Evolutionary conservation across 1,140 invertebrate species (phyloP).

Genomic region (Danaus plexippus): DNA sequence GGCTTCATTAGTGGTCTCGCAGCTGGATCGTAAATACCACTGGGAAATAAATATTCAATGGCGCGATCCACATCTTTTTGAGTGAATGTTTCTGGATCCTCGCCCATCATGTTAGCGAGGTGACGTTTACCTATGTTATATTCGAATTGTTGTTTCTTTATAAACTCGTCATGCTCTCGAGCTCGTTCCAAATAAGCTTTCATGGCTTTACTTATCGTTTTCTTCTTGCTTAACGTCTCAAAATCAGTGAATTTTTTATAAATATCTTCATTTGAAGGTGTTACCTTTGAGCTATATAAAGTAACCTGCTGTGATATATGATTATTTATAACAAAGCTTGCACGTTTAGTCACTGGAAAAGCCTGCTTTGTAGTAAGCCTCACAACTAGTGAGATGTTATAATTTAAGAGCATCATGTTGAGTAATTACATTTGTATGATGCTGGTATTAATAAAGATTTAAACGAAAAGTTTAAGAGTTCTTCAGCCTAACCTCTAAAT

Average conservation of each 20-base stretch:
- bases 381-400: conserved; percentile 34
- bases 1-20: conserved; percentile 90
- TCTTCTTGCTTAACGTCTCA: conserved; percentile 68
- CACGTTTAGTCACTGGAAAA: conserved; percentile 25
- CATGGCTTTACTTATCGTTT: conserved; percentile 89
- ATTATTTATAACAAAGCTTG: conserved; percentile 1
- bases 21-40: conserved; percentile 85
- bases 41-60: conserved; percentile 93
- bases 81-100: conserved; percentile 88
- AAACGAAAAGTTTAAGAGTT: too few relatives aligned
- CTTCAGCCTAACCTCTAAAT: too few relatives aligned
- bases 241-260: conserved; percentile 51
- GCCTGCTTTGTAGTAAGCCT: conserved; percentile 31
- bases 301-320: conserved; percentile 24
- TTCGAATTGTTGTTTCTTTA: conserved; percentile 84
- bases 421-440: conserved; percentile 1
- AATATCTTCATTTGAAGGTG: conserved; percentile 22
- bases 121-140: conserved; percentile 94
- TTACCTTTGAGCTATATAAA: conserved; percentile 33
- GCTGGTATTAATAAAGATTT: too few relatives aligned
- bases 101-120: conserved; percentile 98
- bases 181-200: conserved; percentile 87
- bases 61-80: conserved; percentile 90
- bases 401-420: conserved; percentile 2
- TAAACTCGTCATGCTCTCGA: conserved; percentile 86